Percentiles rank a stretch among this genome's conserved stretches.
Evolutionary conservation across 2,113 vertebrate genomes (phyloP).

Genomic region (Mustelus asterias): DNA sequence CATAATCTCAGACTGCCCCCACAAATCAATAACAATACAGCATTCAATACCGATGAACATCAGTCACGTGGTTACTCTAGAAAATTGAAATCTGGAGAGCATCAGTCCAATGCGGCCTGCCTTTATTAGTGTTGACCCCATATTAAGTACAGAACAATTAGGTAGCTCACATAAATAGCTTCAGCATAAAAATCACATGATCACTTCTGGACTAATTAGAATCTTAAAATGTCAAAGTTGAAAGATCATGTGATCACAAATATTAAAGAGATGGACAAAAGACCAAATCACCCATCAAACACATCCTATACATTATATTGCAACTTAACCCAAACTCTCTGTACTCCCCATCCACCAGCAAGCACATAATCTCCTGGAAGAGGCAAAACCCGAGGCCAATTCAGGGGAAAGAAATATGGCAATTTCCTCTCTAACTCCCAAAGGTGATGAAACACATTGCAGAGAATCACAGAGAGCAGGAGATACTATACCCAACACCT

Average conservation of each 20-base stretch:
- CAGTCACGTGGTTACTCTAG: neutral
- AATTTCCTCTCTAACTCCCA: too few relatives aligned
- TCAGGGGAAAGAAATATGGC: neutral
- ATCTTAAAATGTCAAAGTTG: neutral
- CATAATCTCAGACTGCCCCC: neutral
- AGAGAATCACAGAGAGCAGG: too few relatives aligned
- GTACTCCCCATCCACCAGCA: neutral
- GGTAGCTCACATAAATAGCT: neutral
- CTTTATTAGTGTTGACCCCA: neutral
- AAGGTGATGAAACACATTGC: too few relatives aligned
- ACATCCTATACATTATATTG: neutral
- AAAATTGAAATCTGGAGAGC: neutral
- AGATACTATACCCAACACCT: too few relatives aligned
- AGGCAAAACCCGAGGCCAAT: neutral
- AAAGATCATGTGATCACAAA: neutral
- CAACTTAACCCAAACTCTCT: neutral
- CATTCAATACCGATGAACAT: neutral
- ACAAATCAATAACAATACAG: neutral
- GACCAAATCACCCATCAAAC: neutral
- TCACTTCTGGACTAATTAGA: neutral
- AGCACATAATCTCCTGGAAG: neutral
- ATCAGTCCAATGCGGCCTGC: neutral
- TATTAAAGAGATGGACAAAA: neutral
- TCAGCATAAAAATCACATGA: neutral
- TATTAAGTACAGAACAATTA: neutral